Evolutionary conservation across 2,113 vertebrate species (phyloP).

Genomic region (Indicator indicator): DNA sequence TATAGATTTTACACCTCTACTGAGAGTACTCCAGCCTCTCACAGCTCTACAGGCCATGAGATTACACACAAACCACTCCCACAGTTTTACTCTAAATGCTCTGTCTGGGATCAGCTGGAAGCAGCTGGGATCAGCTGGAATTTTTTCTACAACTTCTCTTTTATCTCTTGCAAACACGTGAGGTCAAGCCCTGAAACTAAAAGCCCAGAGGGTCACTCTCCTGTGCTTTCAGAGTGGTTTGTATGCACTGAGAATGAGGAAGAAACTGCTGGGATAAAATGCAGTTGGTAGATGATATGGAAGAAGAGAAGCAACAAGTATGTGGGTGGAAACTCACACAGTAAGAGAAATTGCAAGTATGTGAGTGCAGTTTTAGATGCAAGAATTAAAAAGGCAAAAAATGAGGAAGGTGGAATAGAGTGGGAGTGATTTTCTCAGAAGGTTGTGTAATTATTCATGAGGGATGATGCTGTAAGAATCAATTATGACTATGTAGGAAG

Average conservation of each 20-base stretch:
- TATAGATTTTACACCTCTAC: neutral
- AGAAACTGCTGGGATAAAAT: neutral
- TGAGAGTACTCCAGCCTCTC: neutral
- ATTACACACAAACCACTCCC: neutral
- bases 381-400: neutral
- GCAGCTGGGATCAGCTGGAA: neutral
- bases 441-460: slow-evolving; percentile 35
- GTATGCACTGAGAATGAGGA: neutral
- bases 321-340: neutral
- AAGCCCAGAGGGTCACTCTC: neutral
- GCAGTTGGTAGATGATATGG: neutral
- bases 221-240: neutral
- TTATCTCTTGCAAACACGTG: neutral
- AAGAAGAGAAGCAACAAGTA: neutral
- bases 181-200: neutral
- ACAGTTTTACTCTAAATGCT: neutral
- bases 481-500: slow-evolving; percentile 15
- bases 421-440: slow-evolving; percentile 48
- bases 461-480: slow-evolving; percentile 15
- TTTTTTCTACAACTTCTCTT: neutral
- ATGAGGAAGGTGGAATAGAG: slow-evolving; percentile 4
- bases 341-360: neutral
- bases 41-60: neutral
- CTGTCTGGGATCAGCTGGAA: neutral
- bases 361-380: neutral